Evolutionary conservation across 2,888 invertebrate genomes (phyloP).

Genomic region (Pegoplata infirma): DNA sequence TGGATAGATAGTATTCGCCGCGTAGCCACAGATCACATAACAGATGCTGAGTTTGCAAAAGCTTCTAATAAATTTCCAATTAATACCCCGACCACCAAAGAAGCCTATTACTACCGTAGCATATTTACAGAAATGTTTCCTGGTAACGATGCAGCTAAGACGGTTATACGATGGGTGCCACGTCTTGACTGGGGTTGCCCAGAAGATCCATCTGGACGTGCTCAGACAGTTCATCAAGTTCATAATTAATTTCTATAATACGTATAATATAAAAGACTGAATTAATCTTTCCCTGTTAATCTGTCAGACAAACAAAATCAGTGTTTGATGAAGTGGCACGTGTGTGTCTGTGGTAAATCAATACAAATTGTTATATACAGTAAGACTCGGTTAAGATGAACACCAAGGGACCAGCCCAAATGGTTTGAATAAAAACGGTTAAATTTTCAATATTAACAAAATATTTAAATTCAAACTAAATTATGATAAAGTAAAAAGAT

Average conservation of each 20-base stretch:
- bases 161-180: slow-evolving; percentile 77
- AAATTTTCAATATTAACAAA: too few species aligned
- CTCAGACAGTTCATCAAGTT: slow-evolving; percentile 74
- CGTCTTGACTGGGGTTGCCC: slow-evolving; percentile 78
- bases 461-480: too few species aligned
- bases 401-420: too few species aligned
- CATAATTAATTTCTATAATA: slow-evolving; percentile 39
- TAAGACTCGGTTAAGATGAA: too few species aligned
- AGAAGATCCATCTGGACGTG: slow-evolving; percentile 77
- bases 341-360: neutral
- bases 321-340: neutral
- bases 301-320: neutral
- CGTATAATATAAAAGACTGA: neutral
- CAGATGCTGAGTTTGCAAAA: slow-evolving; percentile 80
- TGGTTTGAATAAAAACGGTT: too few species aligned
- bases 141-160: slow-evolving; percentile 72
- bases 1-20: slow-evolving; percentile 77
- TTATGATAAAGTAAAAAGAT: too few species aligned
- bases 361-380: too few species aligned
- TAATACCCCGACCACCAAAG: slow-evolving; percentile 86
- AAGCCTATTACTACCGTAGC: slow-evolving; percentile 85
- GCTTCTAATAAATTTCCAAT: slow-evolving; percentile 82
- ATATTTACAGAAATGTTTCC: slow-evolving; percentile 76
- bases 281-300: neutral
- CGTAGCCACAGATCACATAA: slow-evolving; percentile 82